phyloP scores from a whole-genome alignment of 1,140 invertebrate genomes.

The Adoxophyes honmai region DNA sequence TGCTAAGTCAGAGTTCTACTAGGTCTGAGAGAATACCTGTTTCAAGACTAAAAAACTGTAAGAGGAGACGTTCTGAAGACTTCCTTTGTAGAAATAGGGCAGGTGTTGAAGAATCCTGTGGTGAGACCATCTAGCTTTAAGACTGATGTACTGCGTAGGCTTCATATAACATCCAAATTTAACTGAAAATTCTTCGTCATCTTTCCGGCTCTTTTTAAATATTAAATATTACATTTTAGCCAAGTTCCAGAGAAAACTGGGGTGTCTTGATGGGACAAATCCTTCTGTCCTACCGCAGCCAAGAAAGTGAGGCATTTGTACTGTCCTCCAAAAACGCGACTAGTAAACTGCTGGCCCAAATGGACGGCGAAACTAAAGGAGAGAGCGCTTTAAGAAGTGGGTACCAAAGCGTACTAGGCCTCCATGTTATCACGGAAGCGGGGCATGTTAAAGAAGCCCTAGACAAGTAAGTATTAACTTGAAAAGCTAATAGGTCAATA shows the following conservation, averaged over 20 bases:
- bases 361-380: slow-evolving; percentile 74
- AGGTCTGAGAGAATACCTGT: no score
- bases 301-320: slow-evolving; percentile 38
- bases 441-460: slow-evolving; percentile 77
- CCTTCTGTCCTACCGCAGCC: slow-evolving; percentile 47
- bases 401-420: slow-evolving; percentile 82
- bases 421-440: slow-evolving; percentile 81
- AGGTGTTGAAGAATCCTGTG: no score
- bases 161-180: no score
- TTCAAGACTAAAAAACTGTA: no score
- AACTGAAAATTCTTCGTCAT: no score
- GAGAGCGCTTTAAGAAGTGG: slow-evolving; percentile 80
- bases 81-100: no score
- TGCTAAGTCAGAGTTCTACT: no score
- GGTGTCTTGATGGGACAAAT: slow-evolving; percentile 61
- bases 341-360: slow-evolving; percentile 42
- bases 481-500: no score
- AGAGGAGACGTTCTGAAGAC: no score
- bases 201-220: no score
- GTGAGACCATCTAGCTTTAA: no score
- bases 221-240: slow-evolving; percentile 44
- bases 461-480: slow-evolving; percentile 50
- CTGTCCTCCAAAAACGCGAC: slow-evolving; percentile 40
- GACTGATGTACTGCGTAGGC: no score
- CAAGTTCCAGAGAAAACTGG: slow-evolving; percentile 63